Percentiles rank a stretch among this genome's conserved stretches.
Conservation (phyloP, 2,113 vertebrate species). For the Trochalopteron elliotii region DNA sequence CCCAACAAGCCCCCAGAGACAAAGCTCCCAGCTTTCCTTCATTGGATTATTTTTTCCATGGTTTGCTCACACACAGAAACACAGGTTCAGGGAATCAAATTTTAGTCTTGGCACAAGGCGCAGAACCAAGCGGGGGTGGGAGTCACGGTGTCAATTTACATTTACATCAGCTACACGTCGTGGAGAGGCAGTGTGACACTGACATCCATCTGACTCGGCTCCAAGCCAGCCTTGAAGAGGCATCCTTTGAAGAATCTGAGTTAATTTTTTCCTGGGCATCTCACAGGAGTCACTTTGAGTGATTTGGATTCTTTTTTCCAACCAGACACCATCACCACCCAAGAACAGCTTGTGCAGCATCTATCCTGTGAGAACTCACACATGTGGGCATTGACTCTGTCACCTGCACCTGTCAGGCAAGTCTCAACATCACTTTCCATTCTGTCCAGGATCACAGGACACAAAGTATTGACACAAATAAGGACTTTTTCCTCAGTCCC, state of each 20-base stretch:
- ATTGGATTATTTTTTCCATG: rapidly evolving
- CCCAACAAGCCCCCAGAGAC: background rate
- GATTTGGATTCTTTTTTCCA: background rate
- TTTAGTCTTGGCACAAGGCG: background rate
- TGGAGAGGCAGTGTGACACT: background rate
- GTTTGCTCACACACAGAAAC: background rate
- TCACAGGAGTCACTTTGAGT: background rate
- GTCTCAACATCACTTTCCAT: rapidly evolving
- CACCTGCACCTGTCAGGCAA: background rate
- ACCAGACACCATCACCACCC: background rate
- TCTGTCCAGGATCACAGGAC: background rate
- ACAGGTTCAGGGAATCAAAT: background rate
- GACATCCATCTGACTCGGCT: background rate
- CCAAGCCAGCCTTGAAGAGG: background rate
- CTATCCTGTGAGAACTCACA: background rate
- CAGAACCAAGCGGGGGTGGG: background rate
- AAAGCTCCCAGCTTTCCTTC: background rate
- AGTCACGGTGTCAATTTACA: background rate
- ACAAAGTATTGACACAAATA: background rate
- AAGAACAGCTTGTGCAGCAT: background rate
- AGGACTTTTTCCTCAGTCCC: background rate
- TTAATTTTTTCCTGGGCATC: background rate
- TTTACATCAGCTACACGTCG: background rate
- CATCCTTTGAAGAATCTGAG: background rate
- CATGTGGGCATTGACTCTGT: background rate